These are phyloP conservation scores for Melanogrammus aeglefinus DNA, from an alignment of 2,797 vertebrate species.

Conservation along the genomic window DNA sequence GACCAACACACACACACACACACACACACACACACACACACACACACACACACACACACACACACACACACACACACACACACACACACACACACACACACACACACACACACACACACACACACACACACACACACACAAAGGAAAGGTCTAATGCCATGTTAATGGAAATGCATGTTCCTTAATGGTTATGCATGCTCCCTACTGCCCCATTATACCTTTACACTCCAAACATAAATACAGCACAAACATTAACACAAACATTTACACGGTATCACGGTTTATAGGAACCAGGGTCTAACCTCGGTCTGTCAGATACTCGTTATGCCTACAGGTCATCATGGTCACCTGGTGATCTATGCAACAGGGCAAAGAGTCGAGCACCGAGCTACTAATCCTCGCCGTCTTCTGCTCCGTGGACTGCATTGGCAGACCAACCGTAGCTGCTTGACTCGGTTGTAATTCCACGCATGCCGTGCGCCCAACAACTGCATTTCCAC, in stretches of 20 bases:
- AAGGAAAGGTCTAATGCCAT: background rate
- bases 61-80: no score
- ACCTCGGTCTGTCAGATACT: background rate
- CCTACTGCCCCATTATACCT: background rate
- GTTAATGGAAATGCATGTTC: background rate
- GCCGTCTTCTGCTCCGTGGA: background rate
- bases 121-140: slow-evolving; percentile 1
- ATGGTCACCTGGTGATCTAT: background rate
- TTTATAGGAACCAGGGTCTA: background rate
- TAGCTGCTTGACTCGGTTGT: background rate
- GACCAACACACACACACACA: slow-evolving; percentile 14
- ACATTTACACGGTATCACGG: background rate
- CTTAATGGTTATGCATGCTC: background rate
- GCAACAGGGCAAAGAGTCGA: background rate
- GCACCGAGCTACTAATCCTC: background rate
- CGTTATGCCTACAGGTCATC: background rate
- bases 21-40: slow-evolving; percentile 16
- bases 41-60: no score
- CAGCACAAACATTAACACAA: background rate
- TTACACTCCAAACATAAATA: background rate
- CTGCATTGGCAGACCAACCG: background rate
- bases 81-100: no score
- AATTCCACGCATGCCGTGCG: background rate
- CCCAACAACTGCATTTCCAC: background rate
- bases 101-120: slow-evolving; percentile 1